A percentile compares a stretch with the other conserved stretches of the same genome.
These are phyloP conservation scores for Sorex araneus DNA, from an alignment of 2,113 vertebrate genomes.

Conservation along the genomic window DNA sequence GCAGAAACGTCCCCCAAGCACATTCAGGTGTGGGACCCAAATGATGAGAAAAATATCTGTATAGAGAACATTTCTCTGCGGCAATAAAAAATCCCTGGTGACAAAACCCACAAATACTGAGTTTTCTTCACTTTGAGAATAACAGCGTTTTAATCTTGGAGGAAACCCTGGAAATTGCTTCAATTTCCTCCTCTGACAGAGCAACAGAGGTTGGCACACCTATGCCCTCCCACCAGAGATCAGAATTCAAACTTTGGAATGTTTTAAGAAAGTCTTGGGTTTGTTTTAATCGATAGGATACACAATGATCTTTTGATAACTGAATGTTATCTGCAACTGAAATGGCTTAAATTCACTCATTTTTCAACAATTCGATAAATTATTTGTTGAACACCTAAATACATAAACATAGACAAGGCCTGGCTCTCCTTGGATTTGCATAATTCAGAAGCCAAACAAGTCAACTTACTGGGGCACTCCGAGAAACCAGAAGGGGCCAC, in stretches of 20 bases:
- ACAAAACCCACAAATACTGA: background rate
- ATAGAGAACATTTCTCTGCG: background rate
- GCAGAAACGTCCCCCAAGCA: no score
- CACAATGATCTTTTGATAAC: constrained; percentile 19
- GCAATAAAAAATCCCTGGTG: background rate
- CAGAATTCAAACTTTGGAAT: background rate
- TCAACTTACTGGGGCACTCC: background rate
- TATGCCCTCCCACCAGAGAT: background rate
- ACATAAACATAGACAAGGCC: background rate
- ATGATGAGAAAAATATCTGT: no score
- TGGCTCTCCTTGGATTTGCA: background rate
- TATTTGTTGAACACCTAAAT: background rate
- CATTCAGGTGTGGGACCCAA: no score
- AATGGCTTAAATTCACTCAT: background rate
- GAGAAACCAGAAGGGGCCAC: background rate
- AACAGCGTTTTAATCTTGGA: background rate
- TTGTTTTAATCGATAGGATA: constrained; percentile 36
- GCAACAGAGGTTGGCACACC: background rate
- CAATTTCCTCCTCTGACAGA: background rate
- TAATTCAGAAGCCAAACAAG: background rate
- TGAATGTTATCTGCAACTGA: background rate
- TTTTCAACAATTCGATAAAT: no score
- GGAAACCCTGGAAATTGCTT: background rate
- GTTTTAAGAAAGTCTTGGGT: constrained; percentile 46
- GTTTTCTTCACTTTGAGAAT: constrained; percentile 13